Evolutionary conservation across 1,140 invertebrate genomes (phyloP), one percentile per base, ranked within the genome.

Genomic region (Pentalonia nigronervosa): DNA sequence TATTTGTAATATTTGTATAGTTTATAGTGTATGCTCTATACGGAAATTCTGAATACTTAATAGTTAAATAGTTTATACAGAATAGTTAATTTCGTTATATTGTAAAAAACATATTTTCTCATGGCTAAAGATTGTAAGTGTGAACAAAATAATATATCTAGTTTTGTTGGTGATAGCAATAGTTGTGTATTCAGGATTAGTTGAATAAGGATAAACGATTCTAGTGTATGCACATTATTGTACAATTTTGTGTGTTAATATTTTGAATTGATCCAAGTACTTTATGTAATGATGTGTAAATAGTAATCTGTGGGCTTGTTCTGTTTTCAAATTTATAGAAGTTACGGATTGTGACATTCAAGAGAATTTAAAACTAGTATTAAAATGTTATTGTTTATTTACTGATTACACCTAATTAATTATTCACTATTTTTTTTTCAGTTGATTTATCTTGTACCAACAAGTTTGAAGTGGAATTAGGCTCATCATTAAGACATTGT

Each of bases 401-500:
- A 23, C n/a, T 34, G n/a, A 76, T 48, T 41, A 14, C 1, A 21
- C 21, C 4, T 36, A 89, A 56, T 47, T 53, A 30, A 45, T 90
- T n/a, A n/a, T 34, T 7, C 17, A 76, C n/a, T 67, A 9, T n/a
- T 30, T 67, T 20, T 48, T 92, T 1, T 86, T 41, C 41, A 93
- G 91, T 93, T 36, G 81, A 93, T 84, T 53, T 93, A 41, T 93
- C 81, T 53, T 45, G 17, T 34, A 84, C n/a, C 25, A 41, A 93
- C 48, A 25, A 41, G 7, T 93, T 93, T 93, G 91, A 93, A 86
- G 47, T 84, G 81, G 81, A 93, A 30, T 30, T 93, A n/a, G 81
- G 91, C 45, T 86, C 91, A 0, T 83, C 81, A 86, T 93, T 93
- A 93, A 93, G 48, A 84, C 91, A 86, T 86, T 93, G 81, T 83